A percentile compares a stretch with the other conserved stretches of the same genome.
These are phyloP conservation scores for Aphodius sticticus DNA, from an alignment of 2,888 invertebrate species.

Conservation along the genomic window DNA sequence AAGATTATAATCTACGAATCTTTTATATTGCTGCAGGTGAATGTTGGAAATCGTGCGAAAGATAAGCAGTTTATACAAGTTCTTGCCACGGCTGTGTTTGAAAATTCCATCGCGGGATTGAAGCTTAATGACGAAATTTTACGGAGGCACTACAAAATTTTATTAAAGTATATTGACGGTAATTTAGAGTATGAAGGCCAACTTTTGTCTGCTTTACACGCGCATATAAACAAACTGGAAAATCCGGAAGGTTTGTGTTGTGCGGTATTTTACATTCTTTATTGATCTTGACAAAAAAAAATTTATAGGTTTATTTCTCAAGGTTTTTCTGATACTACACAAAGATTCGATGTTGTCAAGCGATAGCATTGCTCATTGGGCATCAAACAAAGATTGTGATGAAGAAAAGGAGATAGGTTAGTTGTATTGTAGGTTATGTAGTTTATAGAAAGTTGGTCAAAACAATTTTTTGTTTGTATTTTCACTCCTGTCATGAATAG, in stretches of 20 bases:
- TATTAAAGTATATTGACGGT: constrained; percentile 76
- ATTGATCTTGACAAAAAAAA: not conserved
- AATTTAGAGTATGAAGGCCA: constrained; percentile 77
- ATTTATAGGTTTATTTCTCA: constrained; percentile 77
- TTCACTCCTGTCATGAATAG: too few relatives aligned
- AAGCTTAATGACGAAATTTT: constrained; percentile 63
- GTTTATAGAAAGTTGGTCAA: too few relatives aligned
- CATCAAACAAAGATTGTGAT: constrained; percentile 69
- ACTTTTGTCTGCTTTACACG: constrained; percentile 85
- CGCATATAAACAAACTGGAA: constrained; percentile 77
- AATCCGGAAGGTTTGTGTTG: constrained; percentile 74
- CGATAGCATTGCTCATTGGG: constrained; percentile 85
- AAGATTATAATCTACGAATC: constrained; percentile 22
- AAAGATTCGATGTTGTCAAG: constrained; percentile 81
- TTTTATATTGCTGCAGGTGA: constrained; percentile 64
- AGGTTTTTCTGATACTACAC: constrained; percentile 79
- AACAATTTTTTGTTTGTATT: too few relatives aligned
- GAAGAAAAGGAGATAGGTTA: constrained; percentile 83
- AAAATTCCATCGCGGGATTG: constrained; percentile 70
- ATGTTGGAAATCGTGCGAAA: constrained; percentile 68
- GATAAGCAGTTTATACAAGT: constrained; percentile 77
- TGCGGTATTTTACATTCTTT: not conserved
- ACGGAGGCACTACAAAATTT: constrained; percentile 62
- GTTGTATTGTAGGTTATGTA: constrained; percentile 13
- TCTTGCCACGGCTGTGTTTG: constrained; percentile 76